These are phyloP conservation scores for Acrocephalus kingi DNA, from an alignment of 2,113 vertebrate species.

Conservation along the genomic window DNA sequence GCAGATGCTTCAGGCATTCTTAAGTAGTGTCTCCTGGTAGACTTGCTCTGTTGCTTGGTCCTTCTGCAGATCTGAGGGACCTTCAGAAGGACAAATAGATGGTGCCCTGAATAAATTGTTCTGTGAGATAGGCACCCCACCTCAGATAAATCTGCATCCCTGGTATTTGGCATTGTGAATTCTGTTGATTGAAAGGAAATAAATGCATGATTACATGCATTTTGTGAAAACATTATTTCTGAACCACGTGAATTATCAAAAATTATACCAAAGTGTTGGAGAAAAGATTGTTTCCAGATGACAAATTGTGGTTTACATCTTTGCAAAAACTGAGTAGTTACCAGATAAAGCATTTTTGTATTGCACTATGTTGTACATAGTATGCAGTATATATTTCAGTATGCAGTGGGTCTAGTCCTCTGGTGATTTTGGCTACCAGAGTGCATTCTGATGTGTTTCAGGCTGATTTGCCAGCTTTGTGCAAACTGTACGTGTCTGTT, in stretches of 20 bases:
- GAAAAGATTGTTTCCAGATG: neutral
- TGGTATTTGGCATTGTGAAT: neutral
- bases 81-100: neutral
- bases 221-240: neutral
- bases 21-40: neutral
- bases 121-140: neutral
- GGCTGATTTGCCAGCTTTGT: neutral
- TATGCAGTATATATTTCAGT: neutral
- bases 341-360: neutral
- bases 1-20: neutral
- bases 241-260: neutral
- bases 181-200: neutral
- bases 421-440: neutral
- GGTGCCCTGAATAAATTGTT: neutral
- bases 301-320: neutral
- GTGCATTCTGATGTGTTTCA: neutral
- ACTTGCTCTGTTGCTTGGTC: neutral
- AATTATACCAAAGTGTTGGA: neutral
- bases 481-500: neutral
- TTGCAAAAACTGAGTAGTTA: neutral
- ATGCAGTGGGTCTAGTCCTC: neutral
- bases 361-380: neutral
- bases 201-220: neutral
- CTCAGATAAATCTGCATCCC: neutral
- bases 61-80: neutral